Evolutionary conservation across 2,888 invertebrate species (phyloP).

Genomic region (Abrostola tripartita): DNA sequence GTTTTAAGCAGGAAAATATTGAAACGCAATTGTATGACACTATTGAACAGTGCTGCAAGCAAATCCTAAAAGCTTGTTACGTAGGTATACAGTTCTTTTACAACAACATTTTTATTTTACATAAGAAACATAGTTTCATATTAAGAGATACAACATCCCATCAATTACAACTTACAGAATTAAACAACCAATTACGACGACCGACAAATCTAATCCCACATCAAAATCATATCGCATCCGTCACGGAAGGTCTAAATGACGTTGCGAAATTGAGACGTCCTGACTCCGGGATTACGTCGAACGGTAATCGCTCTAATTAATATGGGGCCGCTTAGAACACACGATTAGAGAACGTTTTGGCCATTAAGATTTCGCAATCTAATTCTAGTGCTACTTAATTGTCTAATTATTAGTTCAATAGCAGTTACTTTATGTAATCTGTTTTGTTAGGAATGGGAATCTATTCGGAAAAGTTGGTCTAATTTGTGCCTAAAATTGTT

Average conservation of each 20-base stretch:
- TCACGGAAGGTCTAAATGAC: slow-evolving; percentile 15
- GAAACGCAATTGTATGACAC: too few species aligned
- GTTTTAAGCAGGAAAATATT: too few species aligned
- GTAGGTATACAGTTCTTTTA: too few species aligned
- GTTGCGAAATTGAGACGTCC: slow-evolving; percentile 38
- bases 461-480: not conserved
- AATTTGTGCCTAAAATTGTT: slow-evolving; percentile 1
- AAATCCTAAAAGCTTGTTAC: too few species aligned
- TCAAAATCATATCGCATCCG: slow-evolving; percentile 30
- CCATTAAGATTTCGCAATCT: slow-evolving; percentile 41
- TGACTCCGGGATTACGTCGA: slow-evolving; percentile 28
- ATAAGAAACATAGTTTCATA: too few species aligned
- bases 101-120: too few species aligned
- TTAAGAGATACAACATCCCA: not conserved
- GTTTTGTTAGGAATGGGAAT: slow-evolving; percentile 6
- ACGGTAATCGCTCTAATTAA: slow-evolving; percentile 46
- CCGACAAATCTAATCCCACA: not conserved
- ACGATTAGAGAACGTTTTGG: slow-evolving; percentile 41
- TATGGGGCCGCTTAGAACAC: slow-evolving; percentile 40
- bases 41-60: too few species aligned
- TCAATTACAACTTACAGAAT: not conserved
- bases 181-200: not conserved
- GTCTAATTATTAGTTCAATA: slow-evolving; percentile 22
- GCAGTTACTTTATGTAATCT: slow-evolving; percentile 17
- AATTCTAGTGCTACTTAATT: slow-evolving; percentile 31